These are phyloP conservation scores for Sebastes iracundus DNA, from an alignment of 2,797 vertebrate species.

Conservation along the genomic window DNA sequence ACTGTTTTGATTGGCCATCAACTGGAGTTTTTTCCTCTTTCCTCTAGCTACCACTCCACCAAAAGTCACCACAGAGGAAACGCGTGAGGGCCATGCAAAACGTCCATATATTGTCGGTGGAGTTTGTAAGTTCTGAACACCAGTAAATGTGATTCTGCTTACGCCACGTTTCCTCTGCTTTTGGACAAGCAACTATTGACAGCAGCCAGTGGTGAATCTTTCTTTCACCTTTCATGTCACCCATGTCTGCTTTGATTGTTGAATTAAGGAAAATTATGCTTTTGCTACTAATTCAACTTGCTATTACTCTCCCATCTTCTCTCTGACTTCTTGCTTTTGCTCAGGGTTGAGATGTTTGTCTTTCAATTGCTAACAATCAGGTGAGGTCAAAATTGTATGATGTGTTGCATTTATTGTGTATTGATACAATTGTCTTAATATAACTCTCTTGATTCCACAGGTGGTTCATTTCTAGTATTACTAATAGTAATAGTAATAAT, in stretches of 20 bases:
- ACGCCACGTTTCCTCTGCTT: background rate
- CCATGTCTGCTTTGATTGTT: background rate
- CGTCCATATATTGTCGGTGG: fast-evolving
- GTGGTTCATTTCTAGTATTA: background rate
- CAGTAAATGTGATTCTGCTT: background rate
- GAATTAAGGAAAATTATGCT: background rate
- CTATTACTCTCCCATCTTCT: background rate
- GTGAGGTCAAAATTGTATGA: background rate
- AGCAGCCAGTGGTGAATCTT: background rate
- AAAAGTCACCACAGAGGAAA: fast-evolving
- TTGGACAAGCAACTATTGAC: background rate
- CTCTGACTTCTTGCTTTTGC: background rate
- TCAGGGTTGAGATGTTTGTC: background rate
- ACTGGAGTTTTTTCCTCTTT: background rate
- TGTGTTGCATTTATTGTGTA: background rate
- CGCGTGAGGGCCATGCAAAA: fast-evolving
- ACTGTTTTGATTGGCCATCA: background rate
- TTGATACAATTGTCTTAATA: background rate
- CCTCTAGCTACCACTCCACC: background rate
- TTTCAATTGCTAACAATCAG: background rate
- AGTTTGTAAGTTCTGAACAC: constrained; percentile 10
- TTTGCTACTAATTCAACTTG: background rate
- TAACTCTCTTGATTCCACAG: background rate
- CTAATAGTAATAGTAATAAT: background rate
- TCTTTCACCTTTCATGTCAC: background rate